Base-by-base conservation (phyloP, 2,888 invertebrate genomes). In the Andrena praecox region DNA sequence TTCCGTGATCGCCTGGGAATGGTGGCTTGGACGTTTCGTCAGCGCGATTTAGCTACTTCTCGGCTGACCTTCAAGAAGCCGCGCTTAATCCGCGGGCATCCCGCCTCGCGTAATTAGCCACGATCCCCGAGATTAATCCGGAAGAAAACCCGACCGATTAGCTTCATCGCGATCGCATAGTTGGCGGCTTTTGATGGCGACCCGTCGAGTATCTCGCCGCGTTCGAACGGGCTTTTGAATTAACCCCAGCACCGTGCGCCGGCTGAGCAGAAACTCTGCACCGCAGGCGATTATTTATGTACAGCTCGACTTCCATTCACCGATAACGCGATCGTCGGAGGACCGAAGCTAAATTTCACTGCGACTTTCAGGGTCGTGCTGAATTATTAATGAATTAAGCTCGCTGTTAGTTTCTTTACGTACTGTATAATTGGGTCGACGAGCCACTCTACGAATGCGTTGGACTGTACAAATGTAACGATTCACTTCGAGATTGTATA, bases 1-100 rank as follows among this genome's bases (percentile, higher is more conserved):
- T 82, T 85, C 71, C 71, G 60, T 33, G 78, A 68, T 67, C 82
- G 78, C 68, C 64, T 67, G 70, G 63, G 73, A 71, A 67, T 60
- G 56, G 20, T 20, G 6, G 54, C 20, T 24, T 29, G 8, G 2
- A n/a, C 42, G 33, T 77, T 77, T 77, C 79, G 71, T 77, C 72
- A 50, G 27, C 20, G 35, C 27, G 60, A 48, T 67, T 83, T 64
- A 75, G 27, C 69, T 35, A 73, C 7, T 68, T 64, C 63, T 31
- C 24, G 67, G 16, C 20, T 56, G 80, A 76, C 80, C 82, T 82
- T 80, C 67, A 3, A 31, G 50, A 8, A 24, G 27, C 12, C 27
- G 10, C 69, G 69, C 56, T 70, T 64, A 63, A 83, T 75, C 60
- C 74, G 42, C 66, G 24, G 27, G 67, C 67, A 67, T 60, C 29